Base-by-base conservation (phyloP, 1,140 invertebrate species). In the Drosophila tropicalis region DNA sequence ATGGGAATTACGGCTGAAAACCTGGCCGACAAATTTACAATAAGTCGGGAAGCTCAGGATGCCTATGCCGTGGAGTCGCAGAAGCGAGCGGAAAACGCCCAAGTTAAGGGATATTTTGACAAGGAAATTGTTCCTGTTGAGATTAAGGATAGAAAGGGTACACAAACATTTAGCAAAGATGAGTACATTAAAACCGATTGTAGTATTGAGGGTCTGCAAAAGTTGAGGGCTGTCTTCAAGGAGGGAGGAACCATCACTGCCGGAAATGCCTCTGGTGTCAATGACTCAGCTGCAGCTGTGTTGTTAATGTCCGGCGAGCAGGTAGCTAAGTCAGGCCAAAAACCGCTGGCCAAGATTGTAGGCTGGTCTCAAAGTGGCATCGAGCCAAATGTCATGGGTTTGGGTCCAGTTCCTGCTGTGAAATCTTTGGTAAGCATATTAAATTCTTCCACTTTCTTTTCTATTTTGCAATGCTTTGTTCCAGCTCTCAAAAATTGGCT, bases 1-100 rank as follows among this genome's bases (percentile, higher is more conserved):
- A 98, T 98, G 97, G 97, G 97, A 66, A 92, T 96, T 54, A 98
- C 97, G 80, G 95, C 96, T 76, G 97, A 98, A 93, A 97, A 97
- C 93, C 92, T 98, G 40, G 95, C 95, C 0, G 95, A 96, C 79
- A 92, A 94, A 62, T 97, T 94, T 91, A 92, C 93, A 6, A 94
- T 98, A 51, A 94, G 93, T 17, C 93, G 97, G 78, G 93, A 95
- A 90, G 94, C 95, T 19, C 97, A 98, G 92, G 97, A 98, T 87
- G 82, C 93, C 39, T 97, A 94, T 93, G 96, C 97, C 0, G 83
- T 94, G 0, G 81, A 93, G 58, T 97, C 96, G n/a, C 97, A 98
- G 90, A 92, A 93, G 60, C 95, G 94, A 90, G 94, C 95, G 54
- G 94, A 95, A 74, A 75, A 71, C 36, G 96, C 97, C 1, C 94